phyloP scores from a whole-genome alignment of 2,797 vertebrate species.

The Alauda arvensis region DNA sequence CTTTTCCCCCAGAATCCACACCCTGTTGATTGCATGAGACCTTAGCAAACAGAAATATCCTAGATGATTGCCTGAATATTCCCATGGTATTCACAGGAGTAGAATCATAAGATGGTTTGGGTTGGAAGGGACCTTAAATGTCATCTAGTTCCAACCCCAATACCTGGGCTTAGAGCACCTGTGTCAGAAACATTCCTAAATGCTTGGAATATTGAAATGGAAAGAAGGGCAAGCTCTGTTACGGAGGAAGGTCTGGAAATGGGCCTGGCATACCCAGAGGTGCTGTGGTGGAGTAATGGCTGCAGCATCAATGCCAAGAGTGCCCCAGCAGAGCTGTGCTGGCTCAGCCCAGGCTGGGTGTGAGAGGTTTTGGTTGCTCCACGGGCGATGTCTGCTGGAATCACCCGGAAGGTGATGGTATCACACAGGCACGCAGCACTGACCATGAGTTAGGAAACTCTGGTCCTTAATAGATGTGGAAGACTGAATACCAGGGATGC shows the following conservation, averaged over 20 bases:
- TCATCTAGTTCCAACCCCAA: neutral
- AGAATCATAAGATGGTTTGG: neutral
- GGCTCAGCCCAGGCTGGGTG: neutral
- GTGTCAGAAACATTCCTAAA: neutral
- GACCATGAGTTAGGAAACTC: conserved; percentile 37
- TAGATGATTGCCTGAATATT: neutral
- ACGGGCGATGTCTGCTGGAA: neutral
- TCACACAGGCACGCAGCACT: neutral
- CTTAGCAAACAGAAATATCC: neutral
- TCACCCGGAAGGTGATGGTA: conserved; percentile 17
- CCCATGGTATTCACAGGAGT: neutral
- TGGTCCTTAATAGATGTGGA: conserved; percentile 9
- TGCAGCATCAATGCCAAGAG: neutral
- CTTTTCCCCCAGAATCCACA: neutral
- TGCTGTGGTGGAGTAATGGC: neutral
- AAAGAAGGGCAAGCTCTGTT: neutral
- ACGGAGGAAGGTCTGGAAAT: neutral
- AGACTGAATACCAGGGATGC: neutral
- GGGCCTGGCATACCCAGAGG: neutral
- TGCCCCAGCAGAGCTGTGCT: neutral
- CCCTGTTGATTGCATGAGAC: neutral
- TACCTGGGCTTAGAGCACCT: neutral
- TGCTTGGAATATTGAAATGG: neutral
- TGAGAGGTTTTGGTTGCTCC: neutral
- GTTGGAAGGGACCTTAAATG: neutral